Conservation (phyloP, 2,797 vertebrate genomes). For the Hippoglossus hippoglossus region DNA sequence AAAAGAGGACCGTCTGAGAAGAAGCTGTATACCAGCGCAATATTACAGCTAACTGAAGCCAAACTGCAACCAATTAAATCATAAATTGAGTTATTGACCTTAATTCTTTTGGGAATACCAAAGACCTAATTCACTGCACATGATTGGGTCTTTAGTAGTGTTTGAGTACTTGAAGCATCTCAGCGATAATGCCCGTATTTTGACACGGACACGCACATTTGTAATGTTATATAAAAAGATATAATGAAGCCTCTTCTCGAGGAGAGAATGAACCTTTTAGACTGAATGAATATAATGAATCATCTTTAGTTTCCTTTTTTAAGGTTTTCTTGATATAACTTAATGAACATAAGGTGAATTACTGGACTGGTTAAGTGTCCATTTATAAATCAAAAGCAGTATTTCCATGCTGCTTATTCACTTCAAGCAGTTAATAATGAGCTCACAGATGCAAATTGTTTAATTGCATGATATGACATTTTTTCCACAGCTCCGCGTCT, state of each 20-base stretch:
- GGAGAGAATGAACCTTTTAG: background rate
- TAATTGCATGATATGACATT: too few species aligned
- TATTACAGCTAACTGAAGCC: conserved; percentile 69
- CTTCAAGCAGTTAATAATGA: background rate
- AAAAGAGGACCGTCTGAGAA: conserved; percentile 25
- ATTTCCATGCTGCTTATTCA: conserved; percentile 1
- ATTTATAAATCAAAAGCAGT: background rate
- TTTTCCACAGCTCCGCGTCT: too few species aligned
- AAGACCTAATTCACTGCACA: conserved; percentile 70
- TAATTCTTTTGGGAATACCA: conserved; percentile 71
- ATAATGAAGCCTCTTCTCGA: background rate
- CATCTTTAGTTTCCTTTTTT: background rate
- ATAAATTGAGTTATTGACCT: conserved; percentile 77
- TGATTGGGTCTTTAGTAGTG: conserved; percentile 66
- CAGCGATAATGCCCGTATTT: conserved; percentile 24
- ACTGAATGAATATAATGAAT: background rate
- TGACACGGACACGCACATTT: background rate
- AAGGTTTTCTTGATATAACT: background rate
- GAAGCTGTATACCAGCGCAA: conserved; percentile 8
- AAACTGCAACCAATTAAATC: conserved; percentile 79
- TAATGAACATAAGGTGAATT: conserved; percentile 8
- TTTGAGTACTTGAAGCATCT: conserved; percentile 18
- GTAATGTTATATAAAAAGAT: background rate
- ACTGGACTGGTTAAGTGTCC: background rate
- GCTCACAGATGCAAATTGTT: too few species aligned